Conservation (phyloP, 2,113 vertebrate genomes). For the Arenaria interpres region DNA sequence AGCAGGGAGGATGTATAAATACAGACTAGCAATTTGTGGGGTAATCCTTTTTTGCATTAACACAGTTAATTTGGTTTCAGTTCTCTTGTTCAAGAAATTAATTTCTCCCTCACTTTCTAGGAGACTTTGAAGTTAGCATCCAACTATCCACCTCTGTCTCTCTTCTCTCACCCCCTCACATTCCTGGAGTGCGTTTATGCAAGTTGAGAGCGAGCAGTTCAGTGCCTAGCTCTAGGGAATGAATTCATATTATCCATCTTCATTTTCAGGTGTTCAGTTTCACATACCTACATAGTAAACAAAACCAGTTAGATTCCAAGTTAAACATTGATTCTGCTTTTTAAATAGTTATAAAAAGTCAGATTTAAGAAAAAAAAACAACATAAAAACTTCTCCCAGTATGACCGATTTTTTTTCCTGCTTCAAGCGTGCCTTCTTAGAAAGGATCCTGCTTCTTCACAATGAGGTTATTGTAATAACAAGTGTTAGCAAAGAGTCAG, state of each 20-base stretch:
- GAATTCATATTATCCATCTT: not conserved
- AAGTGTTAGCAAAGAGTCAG: not conserved
- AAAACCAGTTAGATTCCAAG: not conserved
- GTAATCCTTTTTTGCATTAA: conserved; percentile 32
- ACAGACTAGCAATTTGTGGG: conserved; percentile 4
- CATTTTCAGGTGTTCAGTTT: conserved; percentile 14
- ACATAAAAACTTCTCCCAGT: not conserved
- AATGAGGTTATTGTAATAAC: not conserved
- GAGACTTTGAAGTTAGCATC: conserved; percentile 33
- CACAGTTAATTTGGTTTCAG: conserved; percentile 39
- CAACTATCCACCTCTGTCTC: not conserved
- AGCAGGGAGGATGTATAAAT: not conserved
- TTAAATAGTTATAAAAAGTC: not conserved
- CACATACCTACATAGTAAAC: not conserved
- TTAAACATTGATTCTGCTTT: not conserved
- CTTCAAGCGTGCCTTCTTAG: not conserved
- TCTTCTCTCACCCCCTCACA: not conserved
- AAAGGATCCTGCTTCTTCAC: not conserved
- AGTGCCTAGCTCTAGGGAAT: conserved; percentile 20
- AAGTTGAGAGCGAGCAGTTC: not conserved
- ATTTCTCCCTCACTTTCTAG: not conserved
- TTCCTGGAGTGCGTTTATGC: not conserved
- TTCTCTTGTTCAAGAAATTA: conserved; percentile 13
- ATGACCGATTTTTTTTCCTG: not conserved
- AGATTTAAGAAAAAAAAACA: not conserved